Conservation (phyloP, 2,113 vertebrate species). For the Odocoileus virginianus region DNA sequence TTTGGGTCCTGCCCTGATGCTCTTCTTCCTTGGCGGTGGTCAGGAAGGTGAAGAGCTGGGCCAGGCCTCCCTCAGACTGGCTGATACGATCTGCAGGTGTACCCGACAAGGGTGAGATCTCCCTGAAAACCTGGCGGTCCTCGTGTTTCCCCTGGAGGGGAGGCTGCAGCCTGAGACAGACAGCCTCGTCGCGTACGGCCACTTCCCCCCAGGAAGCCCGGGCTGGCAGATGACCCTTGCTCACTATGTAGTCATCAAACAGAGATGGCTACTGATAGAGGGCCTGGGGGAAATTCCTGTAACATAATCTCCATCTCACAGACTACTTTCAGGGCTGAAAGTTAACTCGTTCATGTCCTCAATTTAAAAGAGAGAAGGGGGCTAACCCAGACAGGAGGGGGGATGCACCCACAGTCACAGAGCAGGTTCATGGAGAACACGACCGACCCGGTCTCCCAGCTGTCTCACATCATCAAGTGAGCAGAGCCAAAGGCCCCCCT, state of each 20-base stretch:
- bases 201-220: not conserved
- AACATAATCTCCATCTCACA: not conserved
- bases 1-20: not conserved
- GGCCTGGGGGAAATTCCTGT: not conserved
- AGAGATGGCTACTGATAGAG: not conserved
- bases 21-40: not conserved
- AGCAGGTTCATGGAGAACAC: not conserved
- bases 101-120: not conserved
- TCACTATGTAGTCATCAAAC: not conserved
- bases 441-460: not conserved
- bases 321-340: not conserved
- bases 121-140: not conserved
- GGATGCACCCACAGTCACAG: not conserved
- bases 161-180: not conserved
- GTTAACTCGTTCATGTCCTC: not conserved
- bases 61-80: not conserved
- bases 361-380: not conserved
- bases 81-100: not conserved
- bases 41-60: not conserved
- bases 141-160: accelerated
- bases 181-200: not conserved
- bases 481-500: not conserved
- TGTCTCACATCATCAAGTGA: accelerated
- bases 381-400: not conserved
- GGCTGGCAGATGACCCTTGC: not conserved